Base-by-base conservation (phyloP, 2,797 vertebrate genomes). In the Coracias cyanogaster region DNA sequence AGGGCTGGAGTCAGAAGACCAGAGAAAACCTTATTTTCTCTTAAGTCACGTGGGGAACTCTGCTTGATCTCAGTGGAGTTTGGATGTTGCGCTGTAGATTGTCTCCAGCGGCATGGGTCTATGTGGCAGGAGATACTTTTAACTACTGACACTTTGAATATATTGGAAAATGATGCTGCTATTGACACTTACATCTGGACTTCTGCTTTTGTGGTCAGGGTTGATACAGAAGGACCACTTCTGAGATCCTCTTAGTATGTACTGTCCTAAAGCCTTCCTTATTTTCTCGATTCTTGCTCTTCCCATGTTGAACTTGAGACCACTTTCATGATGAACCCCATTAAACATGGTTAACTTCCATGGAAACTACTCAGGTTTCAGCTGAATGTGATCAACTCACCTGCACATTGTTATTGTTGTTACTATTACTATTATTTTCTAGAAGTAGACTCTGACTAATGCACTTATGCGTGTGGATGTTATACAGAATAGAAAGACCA, bases 301-400 rank as follows among this genome's bases (percentile, higher is more conserved):
- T 94, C n/a, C 39, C 19, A 1, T 57, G 52, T 67, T 92, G 62
- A 93, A 93, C 61, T 81, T 69, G 69, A 94, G 96, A 89, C 81
- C 84, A 85, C 79, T 55, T 91, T 70, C 86, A 92, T 95, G 92
- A 92, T 46, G 64, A 97, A 81, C 89, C 87, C 72, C 82, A 94
- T 70, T 96, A 94, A 96, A 93, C 82, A 94, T 80, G 87, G 94
- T 97, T 97, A 97, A 97, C 93, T 97, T 74, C 91, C 97, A 97
- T 77, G 72, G 95, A 97, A 98, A 98, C 93, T 49, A 87, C 35
- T 62, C 80, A 65, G 60, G 85, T 93, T 97, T 95, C 86, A 28
- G 12, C 52, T 86, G 80, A 94, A 84, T 71, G 46, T 64, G 90
- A 95, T 95, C 89, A 96, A 86, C 76, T 93, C 78, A 82, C 52